These are phyloP conservation scores for Cheilosia urbana DNA, from an alignment of 2,888 invertebrate genomes.

Conservation along the genomic window DNA sequence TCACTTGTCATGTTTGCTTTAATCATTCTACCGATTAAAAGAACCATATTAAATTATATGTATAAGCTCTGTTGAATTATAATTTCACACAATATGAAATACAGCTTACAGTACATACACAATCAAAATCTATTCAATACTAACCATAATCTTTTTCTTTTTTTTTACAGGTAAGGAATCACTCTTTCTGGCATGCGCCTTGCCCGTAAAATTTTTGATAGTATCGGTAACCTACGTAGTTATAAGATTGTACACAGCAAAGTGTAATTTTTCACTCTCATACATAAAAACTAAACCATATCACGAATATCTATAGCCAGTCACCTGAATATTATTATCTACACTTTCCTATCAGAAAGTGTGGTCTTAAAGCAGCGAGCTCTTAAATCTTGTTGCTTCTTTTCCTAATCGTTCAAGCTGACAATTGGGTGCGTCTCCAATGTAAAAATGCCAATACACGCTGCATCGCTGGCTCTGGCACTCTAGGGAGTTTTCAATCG, in stretches of 20 bases:
- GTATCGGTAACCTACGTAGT: background rate
- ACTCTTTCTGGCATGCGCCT: background rate
- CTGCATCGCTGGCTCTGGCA: background rate
- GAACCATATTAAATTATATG: too few relatives aligned
- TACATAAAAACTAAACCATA: constrained; percentile 12
- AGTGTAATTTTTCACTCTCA: constrained; percentile 7
- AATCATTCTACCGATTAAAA: too few relatives aligned
- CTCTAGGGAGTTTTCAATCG: constrained; percentile 27
- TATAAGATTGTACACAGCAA: constrained; percentile 6
- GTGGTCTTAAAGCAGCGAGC: constrained; percentile 12
- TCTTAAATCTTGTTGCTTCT: constrained; percentile 19
- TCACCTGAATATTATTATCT: constrained; percentile 12
- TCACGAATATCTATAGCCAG: constrained; percentile 10
- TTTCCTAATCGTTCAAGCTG: constrained; percentile 41
- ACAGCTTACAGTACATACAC: background rate
- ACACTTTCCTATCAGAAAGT: constrained; percentile 31
- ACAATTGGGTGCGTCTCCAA: constrained; percentile 54
- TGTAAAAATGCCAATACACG: constrained; percentile 16
- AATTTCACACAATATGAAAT: too few relatives aligned
- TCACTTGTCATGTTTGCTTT: too few relatives aligned
- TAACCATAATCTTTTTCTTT: background rate
- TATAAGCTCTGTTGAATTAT: too few relatives aligned
- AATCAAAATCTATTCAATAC: background rate
- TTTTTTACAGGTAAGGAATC: constrained; percentile 37
- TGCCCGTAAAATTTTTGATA: background rate